Evolutionary conservation across 1,140 invertebrate genomes (phyloP).

Genomic region (Drosophila setifemur): DNA sequence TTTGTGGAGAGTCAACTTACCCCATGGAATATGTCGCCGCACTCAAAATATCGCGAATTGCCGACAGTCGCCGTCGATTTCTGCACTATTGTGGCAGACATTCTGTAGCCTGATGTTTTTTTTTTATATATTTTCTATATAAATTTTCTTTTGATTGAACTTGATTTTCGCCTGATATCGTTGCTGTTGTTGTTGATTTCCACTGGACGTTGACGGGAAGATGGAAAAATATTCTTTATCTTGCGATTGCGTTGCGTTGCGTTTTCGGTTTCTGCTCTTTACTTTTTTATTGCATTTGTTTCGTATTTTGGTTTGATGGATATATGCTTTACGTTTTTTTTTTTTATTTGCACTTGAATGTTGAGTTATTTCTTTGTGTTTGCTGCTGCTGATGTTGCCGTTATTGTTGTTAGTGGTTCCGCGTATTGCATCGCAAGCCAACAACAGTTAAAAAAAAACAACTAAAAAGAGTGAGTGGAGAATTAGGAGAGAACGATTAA

Average conservation of each 20-base stretch:
- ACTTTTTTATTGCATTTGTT: constrained; percentile 24
- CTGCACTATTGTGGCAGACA: constrained; percentile 64
- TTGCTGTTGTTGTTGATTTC: constrained; percentile 20
- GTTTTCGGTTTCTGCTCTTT: constrained; percentile 18
- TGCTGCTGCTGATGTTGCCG: neutral
- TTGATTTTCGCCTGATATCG: constrained; percentile 18
- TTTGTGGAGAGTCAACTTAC: no score
- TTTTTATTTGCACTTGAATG: constrained; percentile 55
- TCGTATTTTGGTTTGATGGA: constrained; percentile 16
- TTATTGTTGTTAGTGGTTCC: constrained; percentile 41
- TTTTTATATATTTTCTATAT: constrained; percentile 20
- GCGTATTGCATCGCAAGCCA: constrained; percentile 68
- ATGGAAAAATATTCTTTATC: constrained; percentile 33
- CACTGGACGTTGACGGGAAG: constrained; percentile 50
- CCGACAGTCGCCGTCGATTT: constrained; percentile 47
- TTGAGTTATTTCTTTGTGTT: constrained; percentile 17
- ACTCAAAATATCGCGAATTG: constrained; percentile 58
- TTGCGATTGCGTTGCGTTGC: constrained; percentile 19
- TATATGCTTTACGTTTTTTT: constrained; percentile 9
- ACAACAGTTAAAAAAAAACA: constrained; percentile 33
- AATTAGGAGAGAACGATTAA: constrained; percentile 10
- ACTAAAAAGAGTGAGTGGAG: constrained; percentile 28
- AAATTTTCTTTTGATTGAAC: constrained; percentile 32
- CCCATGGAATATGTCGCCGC: constrained; percentile 54
- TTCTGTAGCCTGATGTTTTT: constrained; percentile 38